Conservation (phyloP, 2,797 vertebrate genomes). For the Macropus fuliginosus region DNA sequence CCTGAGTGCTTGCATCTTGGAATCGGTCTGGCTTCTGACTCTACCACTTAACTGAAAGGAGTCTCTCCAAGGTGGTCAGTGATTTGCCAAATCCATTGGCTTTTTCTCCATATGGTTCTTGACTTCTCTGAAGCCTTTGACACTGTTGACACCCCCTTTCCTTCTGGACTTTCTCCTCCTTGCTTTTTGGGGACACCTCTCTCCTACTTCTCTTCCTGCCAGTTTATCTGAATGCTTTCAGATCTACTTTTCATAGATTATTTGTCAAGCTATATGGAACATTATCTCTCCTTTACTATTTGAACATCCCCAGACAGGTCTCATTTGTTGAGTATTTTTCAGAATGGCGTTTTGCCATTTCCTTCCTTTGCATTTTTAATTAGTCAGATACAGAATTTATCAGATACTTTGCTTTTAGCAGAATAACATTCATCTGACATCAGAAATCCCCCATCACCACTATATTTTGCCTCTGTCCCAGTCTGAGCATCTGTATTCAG, state of each 20-base stretch:
- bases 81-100: neutral
- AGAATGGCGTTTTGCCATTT: neutral
- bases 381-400: neutral
- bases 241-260: neutral
- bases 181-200: neutral
- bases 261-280: neutral
- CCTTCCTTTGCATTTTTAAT: slow-evolving; percentile 12
- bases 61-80: neutral
- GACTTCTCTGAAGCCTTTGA: neutral
- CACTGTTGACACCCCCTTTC: neutral
- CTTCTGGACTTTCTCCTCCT: neutral
- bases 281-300: neutral
- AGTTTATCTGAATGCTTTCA: neutral
- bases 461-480: neutral
- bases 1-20: neutral
- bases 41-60: neutral
- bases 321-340: neutral
- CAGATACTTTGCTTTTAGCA: slow-evolving; percentile 7
- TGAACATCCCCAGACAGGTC: neutral
- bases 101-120: neutral
- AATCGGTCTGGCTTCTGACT: neutral
- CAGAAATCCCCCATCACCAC: neutral
- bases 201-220: neutral
- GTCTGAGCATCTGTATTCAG: neutral
- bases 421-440: neutral